These are phyloP conservation scores for Molorchus minor DNA, from an alignment of 2,888 invertebrate species.

Conservation along the genomic window DNA sequence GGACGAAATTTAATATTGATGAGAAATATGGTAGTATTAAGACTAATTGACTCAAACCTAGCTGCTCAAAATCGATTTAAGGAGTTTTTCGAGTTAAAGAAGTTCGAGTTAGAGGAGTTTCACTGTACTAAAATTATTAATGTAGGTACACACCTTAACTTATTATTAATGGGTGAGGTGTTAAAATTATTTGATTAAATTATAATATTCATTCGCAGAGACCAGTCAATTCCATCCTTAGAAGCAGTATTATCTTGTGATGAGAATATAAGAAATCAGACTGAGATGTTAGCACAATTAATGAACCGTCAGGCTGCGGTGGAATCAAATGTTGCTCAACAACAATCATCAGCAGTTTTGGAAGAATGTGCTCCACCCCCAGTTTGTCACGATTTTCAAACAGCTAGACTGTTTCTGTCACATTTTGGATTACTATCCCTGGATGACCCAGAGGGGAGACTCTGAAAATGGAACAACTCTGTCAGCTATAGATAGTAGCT, in stretches of 20 bases:
- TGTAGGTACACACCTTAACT: too few relatives aligned
- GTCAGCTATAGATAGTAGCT: conserved; percentile 75
- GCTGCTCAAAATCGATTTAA: too few relatives aligned
- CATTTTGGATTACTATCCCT: conserved; percentile 92
- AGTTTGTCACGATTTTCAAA: conserved; percentile 92
- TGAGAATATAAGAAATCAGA: conserved; percentile 63
- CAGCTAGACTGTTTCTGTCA: conserved; percentile 91
- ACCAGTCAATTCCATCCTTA: conserved; percentile 88
- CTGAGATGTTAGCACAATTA: conserved; percentile 74
- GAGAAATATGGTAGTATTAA: too few relatives aligned
- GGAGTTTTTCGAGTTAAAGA: too few relatives aligned
- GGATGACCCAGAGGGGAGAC: conserved; percentile 56
- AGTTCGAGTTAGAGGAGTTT: too few relatives aligned
- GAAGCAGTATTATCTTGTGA: conserved; percentile 77
- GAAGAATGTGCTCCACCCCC: conserved; percentile 83
- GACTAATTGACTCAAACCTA: too few relatives aligned
- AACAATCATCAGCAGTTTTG: conserved; percentile 42
- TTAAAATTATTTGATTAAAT: too few relatives aligned
- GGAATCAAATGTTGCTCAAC: conserved; percentile 53
- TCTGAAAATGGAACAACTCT: conserved; percentile 66
- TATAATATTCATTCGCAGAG: too few relatives aligned
- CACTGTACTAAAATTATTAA: too few relatives aligned
- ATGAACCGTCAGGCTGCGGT: conserved; percentile 74
- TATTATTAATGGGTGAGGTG: too few relatives aligned
- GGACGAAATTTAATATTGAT: too few relatives aligned